Conservation (phyloP, 2,797 vertebrate genomes). For the Spinibarbus caldwelli region DNA sequence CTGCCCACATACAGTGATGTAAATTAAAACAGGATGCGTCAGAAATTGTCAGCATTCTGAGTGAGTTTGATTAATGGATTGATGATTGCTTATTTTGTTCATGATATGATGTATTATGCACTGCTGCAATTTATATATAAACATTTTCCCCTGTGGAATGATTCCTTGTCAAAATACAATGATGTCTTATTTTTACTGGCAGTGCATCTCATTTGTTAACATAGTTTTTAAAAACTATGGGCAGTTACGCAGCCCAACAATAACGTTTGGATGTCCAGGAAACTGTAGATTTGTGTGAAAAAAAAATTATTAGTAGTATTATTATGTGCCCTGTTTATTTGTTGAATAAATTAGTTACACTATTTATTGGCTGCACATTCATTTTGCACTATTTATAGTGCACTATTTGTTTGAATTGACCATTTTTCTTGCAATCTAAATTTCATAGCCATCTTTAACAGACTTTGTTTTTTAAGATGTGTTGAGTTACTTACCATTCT, state of each 20-base stretch:
- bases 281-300: neutral
- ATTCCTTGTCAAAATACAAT: neutral
- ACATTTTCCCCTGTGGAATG: neutral
- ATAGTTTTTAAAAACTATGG: neutral
- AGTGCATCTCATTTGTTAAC: neutral
- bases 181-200: neutral
- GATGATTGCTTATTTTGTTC: slow-evolving; percentile 6
- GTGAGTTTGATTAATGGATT: slow-evolving; percentile 8
- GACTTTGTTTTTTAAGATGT: neutral
- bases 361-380: no score
- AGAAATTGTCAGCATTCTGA: slow-evolving; percentile 12
- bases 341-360: no score
- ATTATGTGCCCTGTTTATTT: neutral
- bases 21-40: slow-evolving; percentile 37
- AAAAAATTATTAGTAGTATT: neutral
- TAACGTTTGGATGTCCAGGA: neutral
- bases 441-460: neutral
- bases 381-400: no score
- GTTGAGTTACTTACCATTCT: neutral
- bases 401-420: no score
- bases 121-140: slow-evolving; percentile 7
- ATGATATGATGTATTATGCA: neutral
- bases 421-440: neutral
- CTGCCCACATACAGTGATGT: neutral
- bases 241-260: neutral